Evolutionary conservation across 2,888 invertebrate species (phyloP).

Genomic region (Poecilobothrus nobilitatus): DNA sequence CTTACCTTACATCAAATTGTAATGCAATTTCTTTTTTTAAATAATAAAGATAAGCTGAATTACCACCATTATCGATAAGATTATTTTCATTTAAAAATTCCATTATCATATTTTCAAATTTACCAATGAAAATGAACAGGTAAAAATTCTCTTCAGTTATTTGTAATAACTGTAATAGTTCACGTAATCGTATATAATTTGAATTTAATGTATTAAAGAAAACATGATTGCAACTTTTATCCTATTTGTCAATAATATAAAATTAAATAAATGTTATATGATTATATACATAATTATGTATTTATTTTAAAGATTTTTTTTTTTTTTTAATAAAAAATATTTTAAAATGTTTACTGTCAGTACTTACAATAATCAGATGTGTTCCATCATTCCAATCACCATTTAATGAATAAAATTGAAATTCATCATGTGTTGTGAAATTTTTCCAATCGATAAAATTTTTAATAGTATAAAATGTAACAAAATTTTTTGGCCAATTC

Average conservation of each 20-base stretch:
- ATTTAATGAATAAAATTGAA: conserved; percentile 33
- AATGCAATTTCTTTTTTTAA: conserved; percentile 27
- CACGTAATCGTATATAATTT: conserved; percentile 24
- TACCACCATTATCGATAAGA: neutral
- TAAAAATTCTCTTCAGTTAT: neutral
- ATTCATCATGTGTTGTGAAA: conserved; percentile 23
- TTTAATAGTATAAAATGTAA: conserved; percentile 32
- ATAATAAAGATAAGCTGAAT: conserved; percentile 18
- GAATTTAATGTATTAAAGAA: conserved; percentile 31
- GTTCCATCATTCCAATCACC: conserved; percentile 34
- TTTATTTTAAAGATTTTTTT: too few species aligned
- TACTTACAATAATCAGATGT: conserved; percentile 34
- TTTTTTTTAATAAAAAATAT: neutral
- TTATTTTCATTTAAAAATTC: neutral
- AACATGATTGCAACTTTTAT: conserved; percentile 15
- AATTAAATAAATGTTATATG: too few species aligned
- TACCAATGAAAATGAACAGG: neutral
- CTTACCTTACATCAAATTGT: conserved; percentile 29
- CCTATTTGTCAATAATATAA: conserved; percentile 1
- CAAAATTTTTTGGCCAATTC: conserved; percentile 28
- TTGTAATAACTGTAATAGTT: conserved; percentile 22
- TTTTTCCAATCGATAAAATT: conserved; percentile 30
- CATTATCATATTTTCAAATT: neutral
- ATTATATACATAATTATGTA: too few species aligned
- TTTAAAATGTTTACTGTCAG: neutral